Evolutionary conservation across 2,888 invertebrate genomes (phyloP), one percentile per base, ranked within the genome.

Genomic region (Patella pellucida): DNA sequence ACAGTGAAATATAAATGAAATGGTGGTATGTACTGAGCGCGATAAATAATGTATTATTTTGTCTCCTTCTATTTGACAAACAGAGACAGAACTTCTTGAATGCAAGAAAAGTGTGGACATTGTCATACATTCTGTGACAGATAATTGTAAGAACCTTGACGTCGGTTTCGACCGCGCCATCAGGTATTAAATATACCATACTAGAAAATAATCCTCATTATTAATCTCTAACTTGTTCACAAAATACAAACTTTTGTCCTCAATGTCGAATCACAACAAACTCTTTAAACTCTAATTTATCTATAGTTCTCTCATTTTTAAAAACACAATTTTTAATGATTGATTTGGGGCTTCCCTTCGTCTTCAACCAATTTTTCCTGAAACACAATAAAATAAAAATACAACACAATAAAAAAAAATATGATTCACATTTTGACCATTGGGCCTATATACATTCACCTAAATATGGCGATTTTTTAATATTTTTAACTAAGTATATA

Each of bases 301-400:
- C 67, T 51, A 77, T 16, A 14, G 54, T 56, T 52, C 71, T 72
- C 70, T 82, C 79, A 72, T 79, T 73, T 68, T 75, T 73, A 52
- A 83, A 83, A 3, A 74, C 78, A 79, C 81, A 81, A 68, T 77
- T 81, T 7, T 75, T 69, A 31, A 82, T 82, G 69, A 69, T 74
- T n/a, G 76, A 76, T 12, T 76, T 76, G 1, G 81, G 81, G 50
- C 82, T 82, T 16, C 82, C 82, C 67, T 74, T 77, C n/a, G 69
- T 76, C 52, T 54, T 52, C 41, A 82, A 78, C 82, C 82, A 83
- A 16, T 62, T 67, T 67, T 79, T 81, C 81, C 82, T 83, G 77
- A 16, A 76, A 71, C 1, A 71, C 5, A 73, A 51, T 51, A 56
- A 41, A 15, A 9, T 7, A 4, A 15, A 27, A 27, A 27, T 2